These are phyloP conservation scores for Centropus bengalensis DNA, from an alignment of 2,113 vertebrate genomes.

Conservation along the genomic window DNA sequence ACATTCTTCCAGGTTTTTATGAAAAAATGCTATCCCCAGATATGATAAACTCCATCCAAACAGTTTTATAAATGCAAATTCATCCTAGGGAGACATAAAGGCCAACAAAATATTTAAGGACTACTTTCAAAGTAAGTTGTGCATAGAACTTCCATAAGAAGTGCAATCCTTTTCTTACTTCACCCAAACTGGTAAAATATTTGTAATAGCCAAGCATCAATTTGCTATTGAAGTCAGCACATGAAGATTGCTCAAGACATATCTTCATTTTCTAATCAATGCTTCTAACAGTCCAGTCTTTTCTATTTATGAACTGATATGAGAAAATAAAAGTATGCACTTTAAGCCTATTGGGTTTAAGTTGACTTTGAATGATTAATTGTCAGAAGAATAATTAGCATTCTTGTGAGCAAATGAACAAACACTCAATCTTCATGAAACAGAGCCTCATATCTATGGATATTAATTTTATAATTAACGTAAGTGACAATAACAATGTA, in stretches of 20 bases:
- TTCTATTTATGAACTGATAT: neutral
- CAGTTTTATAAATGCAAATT: neutral
- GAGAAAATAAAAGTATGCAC: neutral
- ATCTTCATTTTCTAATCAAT: neutral
- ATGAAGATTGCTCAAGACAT: neutral
- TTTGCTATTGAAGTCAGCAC: neutral
- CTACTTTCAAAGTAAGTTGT: neutral
- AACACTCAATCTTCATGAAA: neutral
- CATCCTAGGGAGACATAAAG: neutral
- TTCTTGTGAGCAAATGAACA: neutral
- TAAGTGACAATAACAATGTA: neutral
- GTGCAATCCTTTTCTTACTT: neutral
- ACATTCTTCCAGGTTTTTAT: neutral
- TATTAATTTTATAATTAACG: neutral
- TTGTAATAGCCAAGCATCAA: neutral
- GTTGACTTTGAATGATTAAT: neutral
- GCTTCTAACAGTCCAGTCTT: neutral
- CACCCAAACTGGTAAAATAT: neutral
- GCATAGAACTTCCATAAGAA: neutral
- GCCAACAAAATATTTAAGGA: neutral
- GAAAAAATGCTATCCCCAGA: neutral
- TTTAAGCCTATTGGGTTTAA: neutral
- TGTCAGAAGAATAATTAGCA: neutral
- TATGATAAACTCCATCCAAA: neutral
- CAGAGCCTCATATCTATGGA: neutral